These are phyloP conservation scores for Sphenopsis melanotis DNA, from an alignment of 2,797 vertebrate species.

Conservation along the genomic window DNA sequence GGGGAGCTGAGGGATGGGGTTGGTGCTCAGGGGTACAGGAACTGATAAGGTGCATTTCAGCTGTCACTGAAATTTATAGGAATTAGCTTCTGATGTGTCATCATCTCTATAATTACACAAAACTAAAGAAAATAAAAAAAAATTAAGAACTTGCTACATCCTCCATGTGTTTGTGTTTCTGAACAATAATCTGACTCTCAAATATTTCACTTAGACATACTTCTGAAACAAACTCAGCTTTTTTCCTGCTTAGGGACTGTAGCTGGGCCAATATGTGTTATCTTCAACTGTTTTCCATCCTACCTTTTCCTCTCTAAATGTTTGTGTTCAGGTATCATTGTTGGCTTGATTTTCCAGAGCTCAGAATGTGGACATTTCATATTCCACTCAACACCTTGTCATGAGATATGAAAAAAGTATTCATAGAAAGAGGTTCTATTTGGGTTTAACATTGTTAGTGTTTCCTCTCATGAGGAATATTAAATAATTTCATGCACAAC, in stretches of 20 bases:
- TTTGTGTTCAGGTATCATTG: background rate
- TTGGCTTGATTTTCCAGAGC: conserved; percentile 29
- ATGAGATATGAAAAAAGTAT: conserved; percentile 69
- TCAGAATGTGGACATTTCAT: conserved; percentile 63
- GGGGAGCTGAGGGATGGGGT: background rate
- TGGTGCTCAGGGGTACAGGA: background rate
- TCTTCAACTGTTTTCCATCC: background rate
- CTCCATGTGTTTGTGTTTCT: background rate
- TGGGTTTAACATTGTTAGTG: conserved; percentile 71
- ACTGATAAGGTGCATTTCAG: background rate
- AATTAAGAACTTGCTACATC: background rate
- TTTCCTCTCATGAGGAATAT: conserved; percentile 79
- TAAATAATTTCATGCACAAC: conserved; percentile 78
- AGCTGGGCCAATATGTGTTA: background rate
- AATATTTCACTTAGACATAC: background rate
- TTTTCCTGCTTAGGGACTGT: background rate
- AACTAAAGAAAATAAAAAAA: background rate
- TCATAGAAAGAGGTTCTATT: conserved; percentile 68
- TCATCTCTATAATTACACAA: background rate
- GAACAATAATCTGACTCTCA: background rate
- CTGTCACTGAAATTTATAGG: background rate
- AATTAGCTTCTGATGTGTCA: background rate
- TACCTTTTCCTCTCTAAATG: background rate
- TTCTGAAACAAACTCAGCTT: background rate
- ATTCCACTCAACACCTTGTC: conserved; percentile 68